Conservation (phyloP, 2,797 vertebrate genomes). For the Sebastes steindachneri region DNA sequence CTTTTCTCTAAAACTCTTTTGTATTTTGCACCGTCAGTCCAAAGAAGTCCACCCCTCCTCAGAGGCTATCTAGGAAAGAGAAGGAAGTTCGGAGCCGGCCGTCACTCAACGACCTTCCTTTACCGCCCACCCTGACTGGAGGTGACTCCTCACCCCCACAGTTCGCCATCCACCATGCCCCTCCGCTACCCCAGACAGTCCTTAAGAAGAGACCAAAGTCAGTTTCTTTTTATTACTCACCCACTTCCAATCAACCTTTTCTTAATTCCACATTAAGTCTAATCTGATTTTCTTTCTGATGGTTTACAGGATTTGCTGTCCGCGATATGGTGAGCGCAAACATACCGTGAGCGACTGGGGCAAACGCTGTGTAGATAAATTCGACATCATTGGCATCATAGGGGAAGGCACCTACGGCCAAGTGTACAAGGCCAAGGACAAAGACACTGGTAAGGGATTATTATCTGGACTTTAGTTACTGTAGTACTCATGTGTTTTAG, state of each 20-base stretch:
- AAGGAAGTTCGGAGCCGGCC: slow-evolving; percentile 91
- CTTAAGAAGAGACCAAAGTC: slow-evolving; percentile 99
- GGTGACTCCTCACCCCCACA: slow-evolving; percentile 92
- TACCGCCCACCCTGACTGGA: slow-evolving; percentile 92
- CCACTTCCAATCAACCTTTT: not conserved
- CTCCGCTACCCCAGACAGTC: slow-evolving; percentile 86
- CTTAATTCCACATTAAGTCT: not conserved
- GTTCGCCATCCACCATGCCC: slow-evolving; percentile 89
- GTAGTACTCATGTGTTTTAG: not conserved
- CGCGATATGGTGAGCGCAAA: slow-evolving; percentile 95
- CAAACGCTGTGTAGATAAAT: slow-evolving; percentile 98
- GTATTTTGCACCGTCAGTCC: slow-evolving; percentile 81
- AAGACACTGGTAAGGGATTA: slow-evolving; percentile 90
- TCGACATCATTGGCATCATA: slow-evolving; percentile 98
- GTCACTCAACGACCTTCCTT: slow-evolving; percentile 94
- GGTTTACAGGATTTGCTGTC: slow-evolving; percentile 93
- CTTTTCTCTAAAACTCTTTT: not conserved
- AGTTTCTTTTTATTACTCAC: slow-evolving; percentile 52
- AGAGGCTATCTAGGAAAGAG: slow-evolving; percentile 88
- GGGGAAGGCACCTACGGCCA: slow-evolving; percentile 98
- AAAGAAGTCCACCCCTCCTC: slow-evolving; percentile 90
- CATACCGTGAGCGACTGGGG: slow-evolving; percentile 98
- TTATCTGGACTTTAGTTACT: not conserved
- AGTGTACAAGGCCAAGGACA: slow-evolving; percentile 99
- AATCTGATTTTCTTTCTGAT: not conserved